Percentiles rank a stretch among this genome's conserved stretches.
Evolutionary conservation across 2,888 invertebrate species (phyloP).

Genomic region (Apodemia hepburni): DNA sequence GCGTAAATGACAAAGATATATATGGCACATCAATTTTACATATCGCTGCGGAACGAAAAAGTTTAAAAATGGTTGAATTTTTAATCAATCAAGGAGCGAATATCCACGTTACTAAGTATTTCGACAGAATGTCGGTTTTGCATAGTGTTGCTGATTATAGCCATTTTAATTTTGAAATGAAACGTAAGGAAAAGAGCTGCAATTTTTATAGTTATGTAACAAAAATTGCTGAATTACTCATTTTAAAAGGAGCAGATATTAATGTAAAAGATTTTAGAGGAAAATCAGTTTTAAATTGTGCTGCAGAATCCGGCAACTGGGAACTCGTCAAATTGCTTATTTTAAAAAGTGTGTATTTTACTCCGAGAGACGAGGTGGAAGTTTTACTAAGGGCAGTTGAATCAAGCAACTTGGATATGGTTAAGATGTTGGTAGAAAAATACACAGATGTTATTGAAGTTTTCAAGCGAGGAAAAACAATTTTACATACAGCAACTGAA

Average conservation of each 20-base stretch:
- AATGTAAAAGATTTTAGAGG: neutral
- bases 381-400: neutral
- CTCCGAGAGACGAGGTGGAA: neutral
- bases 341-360: neutral
- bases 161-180: neutral
- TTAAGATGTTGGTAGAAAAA: neutral
- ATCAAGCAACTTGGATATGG: neutral
- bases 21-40: constrained; percentile 1
- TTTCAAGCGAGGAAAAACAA: too few relatives aligned
- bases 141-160: neutral
- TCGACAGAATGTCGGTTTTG: neutral
- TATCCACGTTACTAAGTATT: neutral
- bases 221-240: neutral
- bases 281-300: neutral
- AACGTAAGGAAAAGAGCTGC: neutral
- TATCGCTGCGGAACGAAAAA: neutral
- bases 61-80: neutral
- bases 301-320: neutral
- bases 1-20: constrained; percentile 1
- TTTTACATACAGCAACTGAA: neutral
- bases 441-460: neutral
- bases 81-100: neutral
- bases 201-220: neutral
- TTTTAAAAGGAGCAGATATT: neutral
- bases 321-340: constrained; percentile 1